Evolutionary conservation across 2,113 vertebrate genomes (phyloP).

Genomic region (Embiotoca jacksoni): DNA sequence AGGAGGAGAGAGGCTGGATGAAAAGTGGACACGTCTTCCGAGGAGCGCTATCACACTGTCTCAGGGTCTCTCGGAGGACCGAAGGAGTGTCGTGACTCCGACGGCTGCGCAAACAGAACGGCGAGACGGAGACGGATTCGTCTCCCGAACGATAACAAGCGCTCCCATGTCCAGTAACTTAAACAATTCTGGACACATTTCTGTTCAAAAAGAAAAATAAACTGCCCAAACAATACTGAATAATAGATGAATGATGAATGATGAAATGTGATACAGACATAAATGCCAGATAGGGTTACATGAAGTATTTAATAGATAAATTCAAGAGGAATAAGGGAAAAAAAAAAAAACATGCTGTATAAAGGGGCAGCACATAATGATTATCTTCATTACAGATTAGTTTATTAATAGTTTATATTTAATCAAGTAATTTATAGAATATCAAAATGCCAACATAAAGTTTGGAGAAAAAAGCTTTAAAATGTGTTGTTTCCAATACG

Average conservation of each 20-base stretch:
- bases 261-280: background rate
- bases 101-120: conserved; percentile 17
- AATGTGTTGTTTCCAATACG: too few relatives aligned
- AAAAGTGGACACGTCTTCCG: conserved; percentile 37
- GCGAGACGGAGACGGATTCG: background rate
- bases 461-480: too few relatives aligned
- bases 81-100: conserved; percentile 29
- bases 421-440: too few relatives aligned
- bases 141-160: background rate
- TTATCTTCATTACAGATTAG: background rate
- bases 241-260: background rate
- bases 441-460: too few relatives aligned
- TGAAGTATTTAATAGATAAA: conserved; percentile 16
- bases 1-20: conserved; percentile 18
- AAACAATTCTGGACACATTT: background rate
- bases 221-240: background rate
- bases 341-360: background rate
- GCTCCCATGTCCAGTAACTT: background rate
- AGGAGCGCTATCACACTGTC: conserved; percentile 38
- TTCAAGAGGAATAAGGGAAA: background rate
- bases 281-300: background rate
- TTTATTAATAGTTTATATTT: too few relatives aligned
- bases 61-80: conserved; percentile 27
- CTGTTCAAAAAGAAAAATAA: background rate
- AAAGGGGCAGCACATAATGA: too few relatives aligned